Evolutionary conservation across 2,888 invertebrate species (phyloP).

Genomic region (Dusona sp.): DNA sequence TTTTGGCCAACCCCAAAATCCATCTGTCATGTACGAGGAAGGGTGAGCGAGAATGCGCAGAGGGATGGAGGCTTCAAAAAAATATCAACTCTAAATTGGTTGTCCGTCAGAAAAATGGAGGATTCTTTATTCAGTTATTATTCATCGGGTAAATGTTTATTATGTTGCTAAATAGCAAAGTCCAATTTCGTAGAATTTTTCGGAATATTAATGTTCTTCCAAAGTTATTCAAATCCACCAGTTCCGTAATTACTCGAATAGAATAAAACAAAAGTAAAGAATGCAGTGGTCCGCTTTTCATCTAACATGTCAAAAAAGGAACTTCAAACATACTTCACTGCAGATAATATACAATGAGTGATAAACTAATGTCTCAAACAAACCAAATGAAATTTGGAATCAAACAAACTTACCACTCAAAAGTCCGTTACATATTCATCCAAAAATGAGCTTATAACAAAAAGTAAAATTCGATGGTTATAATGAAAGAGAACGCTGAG

Average conservation of each 20-base stretch:
- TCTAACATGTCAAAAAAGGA: no score
- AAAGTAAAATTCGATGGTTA: not conserved
- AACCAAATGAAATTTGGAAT: not conserved
- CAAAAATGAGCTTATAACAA: not conserved
- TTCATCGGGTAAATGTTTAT: not conserved
- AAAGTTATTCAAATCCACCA: not conserved
- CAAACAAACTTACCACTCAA: not conserved
- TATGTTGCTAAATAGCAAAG: not conserved
- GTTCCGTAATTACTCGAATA: not conserved
- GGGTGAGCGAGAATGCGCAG: slow-evolving; percentile 6
- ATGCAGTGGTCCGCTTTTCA: no score
- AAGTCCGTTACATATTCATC: not conserved
- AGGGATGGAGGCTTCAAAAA: not conserved
- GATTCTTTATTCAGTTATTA: not conserved
- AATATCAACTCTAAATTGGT: slow-evolving; percentile 16
- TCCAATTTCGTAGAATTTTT: not conserved
- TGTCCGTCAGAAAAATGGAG: not conserved
- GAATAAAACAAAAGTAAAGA: no score
- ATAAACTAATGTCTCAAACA: not conserved
- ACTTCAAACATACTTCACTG: no score
- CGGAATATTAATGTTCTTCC: not conserved
- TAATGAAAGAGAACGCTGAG: not conserved
- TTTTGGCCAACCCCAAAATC: slow-evolving; percentile 74
- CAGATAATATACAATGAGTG: not conserved
- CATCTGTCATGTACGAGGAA: slow-evolving; percentile 72